Evolutionary conservation across 2,113 vertebrate species (phyloP).

Genomic region (Myotis brandtii): DNA sequence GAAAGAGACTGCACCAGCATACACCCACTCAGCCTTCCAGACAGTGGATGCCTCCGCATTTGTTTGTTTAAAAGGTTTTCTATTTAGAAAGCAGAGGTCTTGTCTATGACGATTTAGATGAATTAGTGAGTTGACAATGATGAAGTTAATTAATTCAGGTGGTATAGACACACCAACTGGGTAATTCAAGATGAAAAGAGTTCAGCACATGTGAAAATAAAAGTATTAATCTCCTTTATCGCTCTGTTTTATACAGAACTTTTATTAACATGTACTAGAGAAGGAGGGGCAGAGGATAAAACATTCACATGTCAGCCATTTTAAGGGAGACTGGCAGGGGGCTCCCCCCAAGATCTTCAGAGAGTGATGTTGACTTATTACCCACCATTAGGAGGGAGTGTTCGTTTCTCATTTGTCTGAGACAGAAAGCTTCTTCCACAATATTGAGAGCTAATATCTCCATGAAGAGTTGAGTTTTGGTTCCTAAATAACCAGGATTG

Average conservation of each 20-base stretch:
- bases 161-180: constrained; percentile 64
- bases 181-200: constrained; percentile 68
- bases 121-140: constrained; percentile 1
- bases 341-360: constrained; percentile 62
- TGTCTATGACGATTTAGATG: background rate
- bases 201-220: constrained; percentile 71
- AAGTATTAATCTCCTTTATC: constrained; percentile 76
- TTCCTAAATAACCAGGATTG: constrained; percentile 73
- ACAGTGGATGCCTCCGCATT: background rate
- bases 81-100: background rate
- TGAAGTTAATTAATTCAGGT: constrained; percentile 70
- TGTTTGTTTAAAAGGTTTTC: background rate
- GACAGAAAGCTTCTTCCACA: constrained; percentile 69
- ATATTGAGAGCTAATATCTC: constrained; percentile 67
- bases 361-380: constrained; percentile 69
- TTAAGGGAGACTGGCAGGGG: constrained; percentile 68
- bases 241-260: constrained; percentile 72
- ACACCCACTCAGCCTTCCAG: background rate
- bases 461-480: constrained; percentile 64
- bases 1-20: background rate
- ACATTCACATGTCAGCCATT: constrained; percentile 56
- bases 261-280: constrained; percentile 72
- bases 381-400: constrained; percentile 66
- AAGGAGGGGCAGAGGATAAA: constrained; percentile 60
- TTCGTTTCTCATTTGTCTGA: constrained; percentile 74